Percentiles rank a stretch among this genome's conserved stretches.
Evolutionary conservation across 2,113 vertebrate species (phyloP).

Genomic region (Aptenodytes patagonicus): DNA sequence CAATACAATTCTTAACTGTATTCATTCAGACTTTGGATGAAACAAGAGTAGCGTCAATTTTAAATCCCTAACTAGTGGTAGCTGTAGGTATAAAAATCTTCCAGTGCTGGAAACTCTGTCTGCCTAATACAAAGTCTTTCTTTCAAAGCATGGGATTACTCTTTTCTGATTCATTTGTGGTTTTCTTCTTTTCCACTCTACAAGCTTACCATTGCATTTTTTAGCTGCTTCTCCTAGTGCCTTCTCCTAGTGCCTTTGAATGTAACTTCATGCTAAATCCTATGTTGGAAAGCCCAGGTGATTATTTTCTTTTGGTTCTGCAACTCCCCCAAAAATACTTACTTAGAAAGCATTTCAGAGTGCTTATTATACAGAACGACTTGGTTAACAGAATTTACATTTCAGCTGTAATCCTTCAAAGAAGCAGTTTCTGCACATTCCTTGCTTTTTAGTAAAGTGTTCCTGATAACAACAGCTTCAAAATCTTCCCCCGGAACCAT

Average conservation of each 20-base stretch:
- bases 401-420: background rate
- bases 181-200: background rate
- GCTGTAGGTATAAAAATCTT: background rate
- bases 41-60: background rate
- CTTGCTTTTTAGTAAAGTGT: background rate
- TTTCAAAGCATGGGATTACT: background rate
- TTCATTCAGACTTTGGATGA: background rate
- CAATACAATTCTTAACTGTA: background rate
- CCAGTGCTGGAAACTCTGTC: background rate
- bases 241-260: background rate
- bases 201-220: background rate
- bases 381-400: background rate
- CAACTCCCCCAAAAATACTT: background rate
- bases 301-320: background rate
- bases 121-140: background rate
- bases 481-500: background rate
- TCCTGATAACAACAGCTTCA: background rate
- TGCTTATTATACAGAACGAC: background rate
- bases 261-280: background rate
- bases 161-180: background rate
- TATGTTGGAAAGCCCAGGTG: background rate
- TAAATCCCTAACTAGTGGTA: background rate
- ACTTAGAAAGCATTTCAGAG: background rate
- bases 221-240: background rate
- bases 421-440: background rate